Base-by-base conservation (phyloP, 2,888 invertebrate genomes). In the Linnaemya tessellans region DNA sequence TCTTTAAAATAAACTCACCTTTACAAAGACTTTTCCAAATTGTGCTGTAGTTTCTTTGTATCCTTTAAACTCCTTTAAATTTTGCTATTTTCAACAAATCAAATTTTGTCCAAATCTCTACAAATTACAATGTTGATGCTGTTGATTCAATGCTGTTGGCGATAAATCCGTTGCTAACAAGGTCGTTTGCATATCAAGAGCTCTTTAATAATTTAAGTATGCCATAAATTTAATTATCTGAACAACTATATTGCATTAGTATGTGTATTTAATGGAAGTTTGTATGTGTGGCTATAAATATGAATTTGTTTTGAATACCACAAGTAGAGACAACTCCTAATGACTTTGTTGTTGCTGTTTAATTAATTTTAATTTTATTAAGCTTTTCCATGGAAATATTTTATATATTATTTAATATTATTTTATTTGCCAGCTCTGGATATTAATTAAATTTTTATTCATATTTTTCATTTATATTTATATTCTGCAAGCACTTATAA, bases 311-410 rank as follows among this genome's bases (percentile, higher is more conserved):
- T 56, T n/a, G 9, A 56, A n/a, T 18, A 30, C 7, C 67, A 67
- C 68, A 54, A 43, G 20, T 30, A 38, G 15, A 54, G 18, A 38
- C 3, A 13, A 35, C 20, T 51, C 18, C 18, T 11, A 38, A 22
- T 38, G 35, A 22, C n/a, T 68, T 68, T 43, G 8, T 25, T n/a
- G 18, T 25, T 25, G 35, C 43, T 0, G 54, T 56, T 11, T 25
- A 25, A 43, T 56, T 70, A 70, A 70, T 54, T 70, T n/a, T 3
- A 70, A 38, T 70, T 20, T 15, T 20, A 35, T 22, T 54, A 54
- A 38, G 4, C 15, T 38, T 54, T 38, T 38, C 15, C 20, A 10
- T 43, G 22, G 15, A 38, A 38, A 9, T n/a, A 15, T 41, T 65
- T 56, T 5, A 56, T 56, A 56, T 70, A 38, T 3, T n/a, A 15